A percentile compares a stretch with the other conserved stretches of the same genome.
Conservation (phyloP, 2,888 invertebrate species). For the Phragmatobia fuliginosa region DNA sequence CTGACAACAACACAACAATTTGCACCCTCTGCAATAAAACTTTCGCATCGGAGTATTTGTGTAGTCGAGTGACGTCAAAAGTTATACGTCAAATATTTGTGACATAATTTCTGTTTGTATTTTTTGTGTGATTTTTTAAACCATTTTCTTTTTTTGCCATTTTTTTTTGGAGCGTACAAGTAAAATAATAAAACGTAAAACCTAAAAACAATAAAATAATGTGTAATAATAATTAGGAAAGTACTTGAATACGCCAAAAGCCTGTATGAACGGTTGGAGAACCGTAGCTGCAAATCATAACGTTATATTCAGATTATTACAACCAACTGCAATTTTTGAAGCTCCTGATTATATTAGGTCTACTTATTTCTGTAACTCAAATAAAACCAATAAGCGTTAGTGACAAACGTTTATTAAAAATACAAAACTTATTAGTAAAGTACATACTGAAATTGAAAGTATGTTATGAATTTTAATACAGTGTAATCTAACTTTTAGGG, state of each 20-base stretch:
- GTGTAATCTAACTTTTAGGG: constrained; percentile 13
- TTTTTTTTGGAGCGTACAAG: no score
- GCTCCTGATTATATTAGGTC: no score
- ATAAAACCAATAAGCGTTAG: neutral
- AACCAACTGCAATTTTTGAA: neutral
- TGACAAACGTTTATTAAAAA: neutral
- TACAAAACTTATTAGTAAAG: neutral
- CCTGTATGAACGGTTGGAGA: no score
- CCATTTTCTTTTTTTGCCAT: no score
- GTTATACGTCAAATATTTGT: neutral
- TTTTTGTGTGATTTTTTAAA: no score
- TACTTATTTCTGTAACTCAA: neutral
- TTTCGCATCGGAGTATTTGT: constrained; percentile 44
- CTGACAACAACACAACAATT: constrained; percentile 62
- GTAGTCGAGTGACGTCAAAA: constrained; percentile 40
- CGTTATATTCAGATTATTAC: no score
- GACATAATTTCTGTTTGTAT: neutral
- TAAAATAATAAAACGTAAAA: no score
- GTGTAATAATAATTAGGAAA: no score
- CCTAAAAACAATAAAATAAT: no score
- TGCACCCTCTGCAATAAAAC: constrained; percentile 51
- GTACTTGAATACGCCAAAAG: no score
- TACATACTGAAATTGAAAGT: constrained; percentile 7
- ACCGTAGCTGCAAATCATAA: no score
- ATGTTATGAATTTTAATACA: constrained; percentile 14